A percentile compares a stretch with the other conserved stretches of the same genome.
Evolutionary conservation across 2,888 invertebrate species (phyloP).

Genomic region (Ectemnius cavifrons): DNA sequence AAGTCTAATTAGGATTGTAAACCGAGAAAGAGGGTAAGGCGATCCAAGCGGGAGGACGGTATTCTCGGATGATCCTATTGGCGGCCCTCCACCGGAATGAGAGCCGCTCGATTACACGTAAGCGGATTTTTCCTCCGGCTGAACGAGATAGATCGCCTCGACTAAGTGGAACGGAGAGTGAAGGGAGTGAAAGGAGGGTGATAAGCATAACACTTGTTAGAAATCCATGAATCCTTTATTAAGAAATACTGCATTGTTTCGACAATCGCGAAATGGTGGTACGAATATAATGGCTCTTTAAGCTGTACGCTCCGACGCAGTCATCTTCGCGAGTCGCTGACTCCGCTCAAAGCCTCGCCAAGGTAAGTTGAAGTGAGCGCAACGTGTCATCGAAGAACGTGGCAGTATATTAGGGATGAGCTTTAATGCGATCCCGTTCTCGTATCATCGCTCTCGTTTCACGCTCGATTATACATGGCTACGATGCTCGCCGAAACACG

Average conservation of each 20-base stretch:
- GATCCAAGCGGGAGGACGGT: not conserved
- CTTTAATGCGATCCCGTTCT: slow-evolving; percentile 10
- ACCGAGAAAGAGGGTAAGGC: too few relatives aligned
- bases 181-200: not conserved
- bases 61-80: not conserved
- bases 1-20: too few relatives aligned
- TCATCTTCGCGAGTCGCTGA: slow-evolving; percentile 41
- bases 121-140: too few relatives aligned
- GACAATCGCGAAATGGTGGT: slow-evolving; percentile 65
- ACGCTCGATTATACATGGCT: slow-evolving; percentile 16
- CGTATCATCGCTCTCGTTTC: slow-evolving; percentile 15
- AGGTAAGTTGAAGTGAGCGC: slow-evolving; percentile 24
- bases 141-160: too few relatives aligned
- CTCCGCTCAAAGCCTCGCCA: slow-evolving; percentile 30
- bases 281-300: slow-evolving; percentile 64
- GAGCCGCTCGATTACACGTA: too few relatives aligned
- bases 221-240: slow-evolving; percentile 69
- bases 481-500: slow-evolving; percentile 39
- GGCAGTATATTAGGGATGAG: slow-evolving; percentile 15
- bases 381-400: slow-evolving; percentile 17
- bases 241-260: slow-evolving; percentile 68
- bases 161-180: not conserved
- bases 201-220: slow-evolving; percentile 41
- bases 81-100: too few relatives aligned
- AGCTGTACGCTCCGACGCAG: slow-evolving; percentile 55